These are phyloP conservation scores for Thecocarcelia acutangulata DNA, from an alignment of 2,888 invertebrate genomes.

Conservation along the genomic window DNA sequence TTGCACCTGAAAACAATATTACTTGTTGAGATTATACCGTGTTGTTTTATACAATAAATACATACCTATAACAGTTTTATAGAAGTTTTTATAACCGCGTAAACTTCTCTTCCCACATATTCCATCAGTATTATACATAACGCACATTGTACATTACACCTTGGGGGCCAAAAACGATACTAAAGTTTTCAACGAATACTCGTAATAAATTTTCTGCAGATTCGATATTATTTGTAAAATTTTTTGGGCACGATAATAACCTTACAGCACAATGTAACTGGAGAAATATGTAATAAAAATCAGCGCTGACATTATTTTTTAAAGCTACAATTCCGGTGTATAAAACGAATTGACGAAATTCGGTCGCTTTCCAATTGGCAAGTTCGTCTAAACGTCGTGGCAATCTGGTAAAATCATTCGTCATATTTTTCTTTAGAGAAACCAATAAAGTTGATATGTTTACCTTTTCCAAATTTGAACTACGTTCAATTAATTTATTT, in stretches of 20 bases:
- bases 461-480: conserved; percentile 14
- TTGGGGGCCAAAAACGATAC: conserved; percentile 55
- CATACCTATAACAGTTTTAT: background rate
- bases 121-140: too few relatives aligned
- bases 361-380: conserved; percentile 63
- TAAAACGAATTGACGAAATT: conserved; percentile 52
- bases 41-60: background rate
- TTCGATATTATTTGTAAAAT: conserved; percentile 47
- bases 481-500: conserved; percentile 39
- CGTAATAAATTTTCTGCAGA: conserved; percentile 53
- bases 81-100: background rate
- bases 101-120: too few relatives aligned
- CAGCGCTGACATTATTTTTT: conserved; percentile 63
- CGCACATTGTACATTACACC: conserved; percentile 55
- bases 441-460: conserved; percentile 32
- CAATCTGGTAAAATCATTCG: conserved; percentile 64
- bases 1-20: background rate
- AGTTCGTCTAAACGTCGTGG: conserved; percentile 65
- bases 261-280: conserved; percentile 35
- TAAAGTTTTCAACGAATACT: conserved; percentile 60
- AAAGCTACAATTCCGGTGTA: conserved; percentile 65
- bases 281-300: conserved; percentile 58
- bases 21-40: too few relatives aligned
- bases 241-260: conserved; percentile 35
- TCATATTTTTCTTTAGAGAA: conserved; percentile 48